These are phyloP conservation scores for Micrasema minimum DNA, from an alignment of 1,140 invertebrate genomes.

Conservation along the genomic window DNA sequence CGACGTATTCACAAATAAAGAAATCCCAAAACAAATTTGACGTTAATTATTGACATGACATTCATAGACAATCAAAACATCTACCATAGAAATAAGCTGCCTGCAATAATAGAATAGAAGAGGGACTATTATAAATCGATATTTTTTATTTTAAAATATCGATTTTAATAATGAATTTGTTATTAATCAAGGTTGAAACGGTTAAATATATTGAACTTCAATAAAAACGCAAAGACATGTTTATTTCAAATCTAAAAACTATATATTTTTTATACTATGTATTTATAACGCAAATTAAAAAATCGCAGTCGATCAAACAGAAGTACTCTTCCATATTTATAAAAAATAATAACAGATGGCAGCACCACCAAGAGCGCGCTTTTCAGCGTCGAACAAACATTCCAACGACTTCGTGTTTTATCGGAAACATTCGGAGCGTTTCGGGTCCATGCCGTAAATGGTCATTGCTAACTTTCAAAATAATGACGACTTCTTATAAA, in stretches of 20 bases:
- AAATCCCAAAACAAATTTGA: constrained; percentile 17
- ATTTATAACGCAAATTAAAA: too few relatives aligned
- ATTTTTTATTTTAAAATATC: too few relatives aligned
- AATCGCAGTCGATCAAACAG: constrained; percentile 4
- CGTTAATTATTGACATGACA: constrained; percentile 25
- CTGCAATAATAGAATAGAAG: too few relatives aligned
- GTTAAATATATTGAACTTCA: too few relatives aligned
- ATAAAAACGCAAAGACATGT: too few relatives aligned
- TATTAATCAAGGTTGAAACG: too few relatives aligned
- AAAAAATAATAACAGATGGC: constrained; percentile 2
- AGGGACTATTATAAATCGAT: too few relatives aligned
- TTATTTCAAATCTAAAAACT: too few relatives aligned
- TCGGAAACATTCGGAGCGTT: constrained; percentile 30
- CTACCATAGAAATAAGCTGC: too few relatives aligned
- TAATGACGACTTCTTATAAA: constrained; percentile 8
- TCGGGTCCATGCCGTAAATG: constrained; percentile 36
- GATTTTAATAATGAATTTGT: too few relatives aligned
- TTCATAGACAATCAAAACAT: constrained; percentile 26
- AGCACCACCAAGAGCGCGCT: neutral
- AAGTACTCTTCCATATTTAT: too few relatives aligned
- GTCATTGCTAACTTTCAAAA: constrained; percentile 36
- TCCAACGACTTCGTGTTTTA: constrained; percentile 21
- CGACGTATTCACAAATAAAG: neutral
- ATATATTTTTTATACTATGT: too few relatives aligned
- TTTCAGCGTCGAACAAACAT: neutral